Evolutionary conservation across 1,140 invertebrate genomes (phyloP).

Genomic region (Ips typographus): DNA sequence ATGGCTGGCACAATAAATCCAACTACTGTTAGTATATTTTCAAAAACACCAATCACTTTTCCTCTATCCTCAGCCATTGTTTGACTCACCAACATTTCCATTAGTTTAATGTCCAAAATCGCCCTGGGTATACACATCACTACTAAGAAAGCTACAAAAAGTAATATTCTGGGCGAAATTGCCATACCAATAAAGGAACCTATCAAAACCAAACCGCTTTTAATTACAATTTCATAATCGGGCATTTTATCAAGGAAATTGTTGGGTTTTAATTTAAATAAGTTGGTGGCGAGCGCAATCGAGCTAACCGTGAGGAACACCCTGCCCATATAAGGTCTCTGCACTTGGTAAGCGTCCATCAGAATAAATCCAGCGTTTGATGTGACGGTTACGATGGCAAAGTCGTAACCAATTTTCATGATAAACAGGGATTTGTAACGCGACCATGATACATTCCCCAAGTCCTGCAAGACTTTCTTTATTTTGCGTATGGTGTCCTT

Average conservation of each 20-base stretch:
- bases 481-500: slow-evolving; percentile 8
- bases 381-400: slow-evolving; percentile 4
- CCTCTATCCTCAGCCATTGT: slow-evolving; percentile 33
- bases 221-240: slow-evolving; percentile 27
- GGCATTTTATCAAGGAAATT: slow-evolving; percentile 30
- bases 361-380: slow-evolving; percentile 25
- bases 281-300: slow-evolving; percentile 6
- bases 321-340: slow-evolving; percentile 22
- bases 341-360: slow-evolving; percentile 19
- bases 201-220: slow-evolving; percentile 22
- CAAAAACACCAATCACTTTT: slow-evolving; percentile 36
- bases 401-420: slow-evolving; percentile 18
- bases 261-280: slow-evolving; percentile 24
- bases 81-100: slow-evolving; percentile 22
- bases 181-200: slow-evolving; percentile 35
- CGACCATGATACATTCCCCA: slow-evolving; percentile 21
- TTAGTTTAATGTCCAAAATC: slow-evolving; percentile 29
- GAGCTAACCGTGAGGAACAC: slow-evolving; percentile 24
- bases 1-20: slow-evolving; percentile 29
- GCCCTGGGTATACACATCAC: slow-evolving; percentile 21
- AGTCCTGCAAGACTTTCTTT: slow-evolving; percentile 8
- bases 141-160: slow-evolving; percentile 23
- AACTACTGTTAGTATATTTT: slow-evolving; percentile 19
- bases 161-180: slow-evolving; percentile 15
- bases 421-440: slow-evolving; percentile 18